Base-by-base conservation (phyloP, 2,888 invertebrate genomes). In the Aquatica leii region DNA sequence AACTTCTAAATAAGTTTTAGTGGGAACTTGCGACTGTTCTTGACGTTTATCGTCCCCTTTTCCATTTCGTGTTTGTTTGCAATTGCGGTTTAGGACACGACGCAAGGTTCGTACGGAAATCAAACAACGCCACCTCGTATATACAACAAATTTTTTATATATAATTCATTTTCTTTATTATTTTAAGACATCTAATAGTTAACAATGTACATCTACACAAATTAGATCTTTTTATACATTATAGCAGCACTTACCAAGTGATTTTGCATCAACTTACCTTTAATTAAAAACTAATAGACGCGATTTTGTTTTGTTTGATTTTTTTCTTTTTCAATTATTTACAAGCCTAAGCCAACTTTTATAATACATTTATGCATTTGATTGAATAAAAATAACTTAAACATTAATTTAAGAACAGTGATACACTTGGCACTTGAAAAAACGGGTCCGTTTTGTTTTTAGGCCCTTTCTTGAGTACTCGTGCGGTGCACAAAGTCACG, bases 171-270 rank as follows among this genome's bases (percentile, higher is more conserved):
- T n/a, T n/a, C n/a, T n/a, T n/a, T n/a, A n/a, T n/a, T n/a, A n/a
- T n/a, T 78, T 74, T 72, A 74, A 72, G 73, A 77, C 80, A 79
- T 80, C 74, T 78, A 79, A 80, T 74, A 77, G 75, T 76, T 78
- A 79, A 79, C 78, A 80, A 80, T 80, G 76, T 79, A 80, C 79
- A 80, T 76, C 77, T 77, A 76, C 75, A 75, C 59, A 55, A 50
- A 49, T 54, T 60, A 48, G 49, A 55, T 49, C 52, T 62, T 64
- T 59, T 55, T 64, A 64, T 59, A 64, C n/a, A n/a, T n/a, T n/a
- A n/a, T 37, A 59, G 55, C 43, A 35, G 35, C 14, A 31, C 50
- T 34, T 59, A 4, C 12, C 20, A 31, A 9, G 5, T 14, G 5
- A 46, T 56, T 43, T 41, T 62, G 18, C 54, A 49, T 8, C 37